Conservation (phyloP, 2,888 invertebrate species). For the Palloptera scutellata region DNA sequence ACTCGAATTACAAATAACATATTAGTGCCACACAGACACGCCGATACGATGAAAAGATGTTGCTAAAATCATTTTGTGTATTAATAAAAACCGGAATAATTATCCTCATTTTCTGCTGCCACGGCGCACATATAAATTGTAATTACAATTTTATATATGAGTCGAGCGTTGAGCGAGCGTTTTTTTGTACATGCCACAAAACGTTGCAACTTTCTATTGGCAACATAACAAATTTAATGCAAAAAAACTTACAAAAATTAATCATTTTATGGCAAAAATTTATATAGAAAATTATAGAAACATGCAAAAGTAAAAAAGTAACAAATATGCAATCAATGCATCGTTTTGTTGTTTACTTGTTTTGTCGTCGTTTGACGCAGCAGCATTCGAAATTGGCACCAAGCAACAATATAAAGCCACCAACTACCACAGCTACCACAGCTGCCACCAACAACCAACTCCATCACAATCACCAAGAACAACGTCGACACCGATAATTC, state of each 20-base stretch:
- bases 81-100: slow-evolving; percentile 52
- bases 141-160: slow-evolving; percentile 34
- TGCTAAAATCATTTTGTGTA: too few relatives aligned
- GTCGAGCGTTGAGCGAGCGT: too few relatives aligned
- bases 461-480: too few relatives aligned
- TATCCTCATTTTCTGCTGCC: slow-evolving; percentile 54
- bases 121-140: slow-evolving; percentile 49
- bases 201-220: slow-evolving; percentile 53
- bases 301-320: background rate
- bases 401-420: too few relatives aligned
- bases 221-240: slow-evolving; percentile 49
- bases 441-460: too few relatives aligned
- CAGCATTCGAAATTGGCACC: too few relatives aligned
- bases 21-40: background rate
- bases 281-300: background rate
- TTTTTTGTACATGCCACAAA: background rate
- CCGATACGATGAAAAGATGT: background rate
- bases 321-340: background rate
- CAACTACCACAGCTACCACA: too few relatives aligned
- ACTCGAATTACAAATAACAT: slow-evolving; percentile 22
- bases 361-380: background rate
- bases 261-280: background rate
- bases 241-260: background rate
- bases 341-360: background rate
- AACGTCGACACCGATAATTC: slow-evolving; percentile 9